A percentile compares a stretch with the other conserved stretches of the same genome.
Conservation (phyloP, 2,888 invertebrate genomes). For the Diaperis boleti region DNA sequence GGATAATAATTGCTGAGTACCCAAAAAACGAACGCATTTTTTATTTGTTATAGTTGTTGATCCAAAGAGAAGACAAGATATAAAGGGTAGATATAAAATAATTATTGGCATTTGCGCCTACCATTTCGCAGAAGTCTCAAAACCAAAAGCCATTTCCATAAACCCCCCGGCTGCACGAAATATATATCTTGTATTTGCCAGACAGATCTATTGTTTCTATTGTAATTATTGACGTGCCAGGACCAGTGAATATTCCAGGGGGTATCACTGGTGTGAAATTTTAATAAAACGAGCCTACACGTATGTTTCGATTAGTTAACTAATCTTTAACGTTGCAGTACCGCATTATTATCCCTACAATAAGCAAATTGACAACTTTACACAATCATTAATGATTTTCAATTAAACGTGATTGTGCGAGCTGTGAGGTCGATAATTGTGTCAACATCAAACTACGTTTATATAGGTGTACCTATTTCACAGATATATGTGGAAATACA, state of each 20-base stretch:
- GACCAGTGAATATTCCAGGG: not conserved
- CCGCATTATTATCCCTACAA: slow-evolving; percentile 21
- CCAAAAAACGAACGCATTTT: too few species aligned
- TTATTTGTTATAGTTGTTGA: too few species aligned
- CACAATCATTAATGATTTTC: slow-evolving; percentile 27
- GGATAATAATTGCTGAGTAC: too few species aligned
- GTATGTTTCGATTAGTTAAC: not conserved
- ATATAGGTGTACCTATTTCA: not conserved
- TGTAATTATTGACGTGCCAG: not conserved
- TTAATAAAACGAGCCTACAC: not conserved
- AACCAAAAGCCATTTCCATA: too few species aligned
- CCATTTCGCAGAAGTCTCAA: too few species aligned
- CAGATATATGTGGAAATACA: too few species aligned
- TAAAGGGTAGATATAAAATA: too few species aligned
- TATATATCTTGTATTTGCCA: too few species aligned
- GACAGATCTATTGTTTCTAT: not conserved
- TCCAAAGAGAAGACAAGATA: too few species aligned
- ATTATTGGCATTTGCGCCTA: too few species aligned
- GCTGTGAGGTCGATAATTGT: slow-evolving; percentile 23
- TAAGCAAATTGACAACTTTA: slow-evolving; percentile 32
- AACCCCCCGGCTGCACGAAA: too few species aligned
- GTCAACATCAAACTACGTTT: slow-evolving; percentile 3
- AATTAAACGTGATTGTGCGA: slow-evolving; percentile 30
- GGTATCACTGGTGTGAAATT: not conserved
- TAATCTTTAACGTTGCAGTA: slow-evolving; percentile 11